Evolutionary conservation across 2,888 invertebrate species (phyloP).

Genomic region (Heteromurus nitidus): DNA sequence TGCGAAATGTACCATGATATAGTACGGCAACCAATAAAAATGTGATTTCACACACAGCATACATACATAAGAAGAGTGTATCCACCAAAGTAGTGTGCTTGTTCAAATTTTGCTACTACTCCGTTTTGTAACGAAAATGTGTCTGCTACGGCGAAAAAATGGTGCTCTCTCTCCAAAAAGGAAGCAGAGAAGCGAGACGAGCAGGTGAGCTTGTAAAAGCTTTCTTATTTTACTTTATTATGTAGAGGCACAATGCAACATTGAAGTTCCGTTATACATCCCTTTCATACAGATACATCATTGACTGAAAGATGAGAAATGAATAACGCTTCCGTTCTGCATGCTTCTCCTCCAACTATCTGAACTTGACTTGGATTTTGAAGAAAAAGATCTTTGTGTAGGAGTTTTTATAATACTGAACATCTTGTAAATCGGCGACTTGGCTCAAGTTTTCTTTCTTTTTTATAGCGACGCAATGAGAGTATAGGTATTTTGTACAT

Average conservation of each 20-base stretch:
- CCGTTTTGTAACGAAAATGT: neutral
- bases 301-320: slow-evolving; percentile 35
- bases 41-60: neutral
- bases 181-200: slow-evolving; percentile 48
- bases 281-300: neutral
- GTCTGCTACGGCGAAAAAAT: neutral
- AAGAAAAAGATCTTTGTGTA: slow-evolving; percentile 45
- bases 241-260: slow-evolving; percentile 1
- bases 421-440: neutral
- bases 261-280: slow-evolving; percentile 38
- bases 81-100: too few relatives aligned
- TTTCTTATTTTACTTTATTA: slow-evolving; percentile 8
- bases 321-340: slow-evolving; percentile 48
- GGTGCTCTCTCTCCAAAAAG: slow-evolving; percentile 20
- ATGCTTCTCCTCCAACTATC: too few relatives aligned
- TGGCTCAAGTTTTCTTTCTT: slow-evolving; percentile 1
- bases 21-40: neutral
- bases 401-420: slow-evolving; percentile 2
- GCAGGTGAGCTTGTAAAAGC: slow-evolving; percentile 20
- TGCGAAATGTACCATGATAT: neutral
- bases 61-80: too few relatives aligned
- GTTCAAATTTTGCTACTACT: neutral
- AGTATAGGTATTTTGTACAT: too few relatives aligned
- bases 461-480: too few relatives aligned
- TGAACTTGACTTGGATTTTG: slow-evolving; percentile 27